Conservation (phyloP, 2,888 invertebrate genomes). For the Tillus elongatus region DNA sequence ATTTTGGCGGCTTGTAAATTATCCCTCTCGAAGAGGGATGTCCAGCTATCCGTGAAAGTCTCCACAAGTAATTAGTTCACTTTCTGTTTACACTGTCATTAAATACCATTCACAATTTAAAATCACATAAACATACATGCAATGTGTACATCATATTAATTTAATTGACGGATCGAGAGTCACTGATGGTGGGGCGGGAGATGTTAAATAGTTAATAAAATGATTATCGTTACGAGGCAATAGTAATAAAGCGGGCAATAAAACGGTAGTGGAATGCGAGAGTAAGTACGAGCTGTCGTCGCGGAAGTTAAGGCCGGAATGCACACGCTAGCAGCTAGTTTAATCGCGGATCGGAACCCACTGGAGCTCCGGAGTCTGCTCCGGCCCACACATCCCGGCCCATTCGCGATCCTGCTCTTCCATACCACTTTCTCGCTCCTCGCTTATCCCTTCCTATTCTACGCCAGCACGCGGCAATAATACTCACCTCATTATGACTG, state of each 20-base stretch:
- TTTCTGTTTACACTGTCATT: neutral
- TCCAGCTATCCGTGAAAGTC: neutral
- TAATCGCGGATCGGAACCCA: conserved; percentile 47
- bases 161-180: conserved; percentile 13
- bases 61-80: neutral
- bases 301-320: conserved; percentile 40
- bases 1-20: conserved; percentile 29
- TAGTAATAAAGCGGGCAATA: conserved; percentile 37
- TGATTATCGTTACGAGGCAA: conserved; percentile 40
- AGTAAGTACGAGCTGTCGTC: conserved; percentile 33
- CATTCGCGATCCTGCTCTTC: conserved; percentile 33
- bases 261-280: conserved; percentile 33
- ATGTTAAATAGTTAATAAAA: conserved; percentile 33
- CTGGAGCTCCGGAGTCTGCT: conserved; percentile 53
- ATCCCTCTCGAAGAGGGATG: conserved; percentile 32
- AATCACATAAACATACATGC: neutral
- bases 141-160: conserved; percentile 11
- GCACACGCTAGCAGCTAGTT: conserved; percentile 55
- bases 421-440: conserved; percentile 32
- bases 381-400: conserved; percentile 46
- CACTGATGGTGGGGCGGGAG: conserved; percentile 17
- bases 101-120: neutral
- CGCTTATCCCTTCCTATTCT: conserved; percentile 35
- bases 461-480: conserved; percentile 35
- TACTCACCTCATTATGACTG: conserved; percentile 39